Evolutionary conservation across 2,113 vertebrate genomes (phyloP).

Genomic region (human): GRCh38 chr13:111878001-111878500

Average conservation of each 20-base stretch:
- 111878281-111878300: not conserved
- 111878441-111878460: conserved; percentile 52
- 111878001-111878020: not conserved
- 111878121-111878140: rapidly evolving
- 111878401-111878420: conserved; percentile 51
- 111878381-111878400: conserved; percentile 46
- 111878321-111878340: not conserved
- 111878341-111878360: conserved; percentile 36
- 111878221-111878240: not conserved
- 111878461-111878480: conserved; percentile 44
- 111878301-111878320: not conserved
- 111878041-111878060: rapidly evolving
- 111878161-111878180: no score
- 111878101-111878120: rapidly evolving
- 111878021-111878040: no score
- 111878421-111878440: conserved; percentile 42
- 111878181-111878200: not conserved
- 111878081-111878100: rapidly evolving
- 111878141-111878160: no score
- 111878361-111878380: conserved; percentile 40
- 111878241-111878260: not conserved
- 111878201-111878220: not conserved
- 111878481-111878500: not conserved
- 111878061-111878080: no score
- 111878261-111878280: not conserved